phyloP scores from a whole-genome alignment of 2,888 invertebrate genomes.

The Octonoba sinensis region DNA sequence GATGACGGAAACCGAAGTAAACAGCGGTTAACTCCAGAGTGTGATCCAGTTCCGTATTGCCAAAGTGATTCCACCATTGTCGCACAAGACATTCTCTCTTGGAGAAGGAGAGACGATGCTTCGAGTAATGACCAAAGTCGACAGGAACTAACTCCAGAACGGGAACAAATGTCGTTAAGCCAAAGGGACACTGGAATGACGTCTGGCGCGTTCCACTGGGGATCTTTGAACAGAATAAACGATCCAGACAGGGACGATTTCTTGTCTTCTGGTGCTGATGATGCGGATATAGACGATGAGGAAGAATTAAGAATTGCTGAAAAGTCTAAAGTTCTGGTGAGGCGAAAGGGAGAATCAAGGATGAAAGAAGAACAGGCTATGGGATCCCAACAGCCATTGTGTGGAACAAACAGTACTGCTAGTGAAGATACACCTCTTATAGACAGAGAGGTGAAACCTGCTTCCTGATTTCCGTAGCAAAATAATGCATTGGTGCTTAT shows the following conservation, averaged over 20 bases:
- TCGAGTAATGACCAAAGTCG: too few species aligned
- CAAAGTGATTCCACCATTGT: too few species aligned
- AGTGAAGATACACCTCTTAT: constrained; percentile 58
- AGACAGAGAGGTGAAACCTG: constrained; percentile 47
- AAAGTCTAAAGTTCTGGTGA: constrained; percentile 40
- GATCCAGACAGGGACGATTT: neutral
- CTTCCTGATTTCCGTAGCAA: neutral
- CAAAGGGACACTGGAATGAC: too few species aligned
- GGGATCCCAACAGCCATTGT: constrained; percentile 31
- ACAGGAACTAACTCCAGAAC: too few species aligned
- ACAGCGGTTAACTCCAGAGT: too few species aligned
- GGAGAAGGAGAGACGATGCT: too few species aligned
- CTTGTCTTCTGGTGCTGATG: constrained; percentile 20
- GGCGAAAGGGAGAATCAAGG: constrained; percentile 10
- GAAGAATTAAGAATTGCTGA: constrained; percentile 26
- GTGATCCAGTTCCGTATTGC: too few species aligned
- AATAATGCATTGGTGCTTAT: too few species aligned
- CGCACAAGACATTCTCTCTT: too few species aligned
- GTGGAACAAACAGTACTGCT: constrained; percentile 44
- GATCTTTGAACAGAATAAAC: constrained; percentile 7
- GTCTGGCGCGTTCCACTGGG: constrained; percentile 14
- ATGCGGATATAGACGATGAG: constrained; percentile 36
- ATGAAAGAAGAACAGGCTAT: constrained; percentile 12
- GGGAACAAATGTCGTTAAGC: too few species aligned
- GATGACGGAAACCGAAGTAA: neutral